phyloP scores from a whole-genome alignment of 2,888 invertebrate genomes.

The Luperina nickerlii region DNA sequence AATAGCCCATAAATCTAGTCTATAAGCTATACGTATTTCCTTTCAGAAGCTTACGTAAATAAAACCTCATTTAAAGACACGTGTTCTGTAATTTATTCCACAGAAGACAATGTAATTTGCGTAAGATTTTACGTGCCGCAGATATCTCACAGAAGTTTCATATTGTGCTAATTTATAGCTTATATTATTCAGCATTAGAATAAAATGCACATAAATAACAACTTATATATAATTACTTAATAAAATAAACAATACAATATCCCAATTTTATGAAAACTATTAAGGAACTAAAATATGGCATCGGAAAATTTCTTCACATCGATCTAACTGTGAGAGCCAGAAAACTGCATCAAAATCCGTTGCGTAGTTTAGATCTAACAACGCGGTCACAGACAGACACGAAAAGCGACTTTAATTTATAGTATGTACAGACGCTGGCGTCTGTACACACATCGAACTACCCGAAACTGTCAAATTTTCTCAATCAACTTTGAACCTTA shows the following conservation, averaged over 20 bases:
- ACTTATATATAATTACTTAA: neutral
- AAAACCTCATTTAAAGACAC: conserved; percentile 16
- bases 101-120: conserved; percentile 28
- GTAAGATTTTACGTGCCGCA: conserved; percentile 1
- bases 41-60: conserved; percentile 12
- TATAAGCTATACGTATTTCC: neutral
- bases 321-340: neutral
- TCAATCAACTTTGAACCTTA: no score
- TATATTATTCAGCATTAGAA: neutral
- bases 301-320: neutral
- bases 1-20: neutral
- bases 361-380: no score
- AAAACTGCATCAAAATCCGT: no score
- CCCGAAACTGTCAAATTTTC: no score
- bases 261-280: no score
- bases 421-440: no score
- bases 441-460: no score
- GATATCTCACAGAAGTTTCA: neutral
- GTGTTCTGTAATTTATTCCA: conserved; percentile 19
- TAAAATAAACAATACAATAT: no score
- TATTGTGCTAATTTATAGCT: neutral
- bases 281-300: neutral
- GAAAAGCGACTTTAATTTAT: no score
- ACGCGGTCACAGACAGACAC: no score
- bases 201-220: neutral